Conservation (phyloP, 2,113 vertebrate species). For the Fregata magnificens region DNA sequence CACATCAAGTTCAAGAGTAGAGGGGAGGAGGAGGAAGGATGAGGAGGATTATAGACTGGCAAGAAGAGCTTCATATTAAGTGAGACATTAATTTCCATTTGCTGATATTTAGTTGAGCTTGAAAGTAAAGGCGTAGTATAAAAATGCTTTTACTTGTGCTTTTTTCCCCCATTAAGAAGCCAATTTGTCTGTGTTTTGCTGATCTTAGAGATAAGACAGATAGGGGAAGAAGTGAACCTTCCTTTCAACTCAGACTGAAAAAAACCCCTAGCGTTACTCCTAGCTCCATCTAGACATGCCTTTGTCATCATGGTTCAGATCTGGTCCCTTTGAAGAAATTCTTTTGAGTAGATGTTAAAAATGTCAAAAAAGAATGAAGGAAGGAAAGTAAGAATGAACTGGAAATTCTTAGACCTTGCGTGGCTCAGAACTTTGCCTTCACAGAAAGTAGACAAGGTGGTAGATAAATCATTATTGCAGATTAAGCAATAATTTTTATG, state of each 20-base stretch:
- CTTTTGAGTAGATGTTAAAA: not conserved
- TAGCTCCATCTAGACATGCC: not conserved
- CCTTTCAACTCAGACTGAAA: not conserved
- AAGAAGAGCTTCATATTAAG: not conserved
- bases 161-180: not conserved
- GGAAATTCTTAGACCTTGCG: not conserved
- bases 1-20: not conserved
- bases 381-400: not conserved
- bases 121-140: not conserved
- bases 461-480: not conserved
- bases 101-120: not conserved
- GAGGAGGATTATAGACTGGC: not conserved
- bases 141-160: not conserved
- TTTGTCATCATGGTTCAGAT: constrained; percentile 28
- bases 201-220: not conserved
- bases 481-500: not conserved
- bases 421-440: not conserved
- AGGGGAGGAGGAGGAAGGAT: not conserved
- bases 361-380: not conserved
- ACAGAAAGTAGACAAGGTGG: not conserved
- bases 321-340: constrained; percentile 41
- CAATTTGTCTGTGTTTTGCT: not conserved
- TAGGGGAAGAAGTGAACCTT: not conserved
- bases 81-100: not conserved
- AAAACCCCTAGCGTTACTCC: not conserved